Conservation (phyloP, 2,888 invertebrate species). For the Cryptocephalus primarius region DNA sequence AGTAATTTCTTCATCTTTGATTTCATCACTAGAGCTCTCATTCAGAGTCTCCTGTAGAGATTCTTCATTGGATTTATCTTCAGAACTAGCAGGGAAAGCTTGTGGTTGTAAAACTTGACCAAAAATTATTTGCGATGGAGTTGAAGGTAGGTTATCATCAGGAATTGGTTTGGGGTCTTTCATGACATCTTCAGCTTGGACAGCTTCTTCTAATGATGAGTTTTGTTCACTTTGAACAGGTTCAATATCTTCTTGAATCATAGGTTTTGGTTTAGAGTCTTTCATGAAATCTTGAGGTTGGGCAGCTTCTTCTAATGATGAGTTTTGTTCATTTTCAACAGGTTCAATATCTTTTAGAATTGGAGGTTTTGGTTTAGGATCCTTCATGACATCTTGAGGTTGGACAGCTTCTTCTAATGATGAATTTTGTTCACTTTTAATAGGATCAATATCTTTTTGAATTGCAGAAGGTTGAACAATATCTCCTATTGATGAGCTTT, state of each 20-base stretch:
- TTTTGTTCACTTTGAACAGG: background rate
- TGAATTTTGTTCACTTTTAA: background rate
- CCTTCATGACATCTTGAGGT: background rate
- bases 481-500: background rate
- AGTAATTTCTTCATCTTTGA: conserved; percentile 1
- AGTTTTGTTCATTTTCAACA: background rate
- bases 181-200: background rate
- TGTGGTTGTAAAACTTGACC: too few species aligned
- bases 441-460: background rate
- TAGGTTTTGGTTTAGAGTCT: background rate
- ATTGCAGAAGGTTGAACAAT: background rate
- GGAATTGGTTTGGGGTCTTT: background rate
- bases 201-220: background rate
- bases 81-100: too few species aligned
- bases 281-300: background rate
- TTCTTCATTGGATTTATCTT: too few species aligned
- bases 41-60: too few species aligned
- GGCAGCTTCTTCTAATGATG: background rate
- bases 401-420: background rate
- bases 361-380: background rate
- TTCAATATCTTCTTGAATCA: background rate
- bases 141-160: too few species aligned
- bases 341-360: background rate
- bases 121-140: too few species aligned
- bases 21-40: background rate